These are phyloP conservation scores for Drusus annulatus DNA, from an alignment of 1,140 invertebrate genomes.

Conservation along the genomic window DNA sequence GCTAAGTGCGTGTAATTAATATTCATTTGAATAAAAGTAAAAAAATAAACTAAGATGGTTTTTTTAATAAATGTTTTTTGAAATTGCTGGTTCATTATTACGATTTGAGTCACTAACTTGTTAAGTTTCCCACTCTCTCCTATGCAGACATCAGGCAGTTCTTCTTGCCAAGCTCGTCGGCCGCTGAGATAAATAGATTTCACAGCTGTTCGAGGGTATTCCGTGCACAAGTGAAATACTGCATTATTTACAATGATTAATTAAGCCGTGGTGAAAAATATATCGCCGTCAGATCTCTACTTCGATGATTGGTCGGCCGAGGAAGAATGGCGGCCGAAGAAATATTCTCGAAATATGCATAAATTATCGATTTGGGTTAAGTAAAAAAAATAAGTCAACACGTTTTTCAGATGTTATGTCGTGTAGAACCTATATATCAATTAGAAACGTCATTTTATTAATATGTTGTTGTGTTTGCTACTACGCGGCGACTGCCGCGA, in stretches of 20 bases:
- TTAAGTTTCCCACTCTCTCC: constrained; percentile 5
- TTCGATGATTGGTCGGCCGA: constrained; percentile 31
- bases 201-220: constrained; percentile 26
- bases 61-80: too few relatives aligned
- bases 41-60: too few relatives aligned
- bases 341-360: not conserved
- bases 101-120: not conserved
- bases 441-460: not conserved
- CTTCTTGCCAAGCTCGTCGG: constrained; percentile 1
- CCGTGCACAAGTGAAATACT: constrained; percentile 37
- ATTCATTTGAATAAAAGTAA: too few relatives aligned
- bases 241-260: constrained; percentile 52
- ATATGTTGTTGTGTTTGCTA: too few relatives aligned
- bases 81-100: too few relatives aligned
- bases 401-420: constrained; percentile 3
- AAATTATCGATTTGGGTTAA: constrained; percentile 12
- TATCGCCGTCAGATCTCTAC: constrained; percentile 19
- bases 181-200: constrained; percentile 30
- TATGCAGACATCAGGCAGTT: not conserved
- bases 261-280: constrained; percentile 45
- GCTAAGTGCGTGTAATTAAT: too few relatives aligned
- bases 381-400: constrained; percentile 9
- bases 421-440: constrained; percentile 11
- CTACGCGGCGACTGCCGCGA: too few relatives aligned
- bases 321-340: constrained; percentile 20